Conservation (phyloP, 2,113 vertebrate genomes). For the Scopus umbretta region DNA sequence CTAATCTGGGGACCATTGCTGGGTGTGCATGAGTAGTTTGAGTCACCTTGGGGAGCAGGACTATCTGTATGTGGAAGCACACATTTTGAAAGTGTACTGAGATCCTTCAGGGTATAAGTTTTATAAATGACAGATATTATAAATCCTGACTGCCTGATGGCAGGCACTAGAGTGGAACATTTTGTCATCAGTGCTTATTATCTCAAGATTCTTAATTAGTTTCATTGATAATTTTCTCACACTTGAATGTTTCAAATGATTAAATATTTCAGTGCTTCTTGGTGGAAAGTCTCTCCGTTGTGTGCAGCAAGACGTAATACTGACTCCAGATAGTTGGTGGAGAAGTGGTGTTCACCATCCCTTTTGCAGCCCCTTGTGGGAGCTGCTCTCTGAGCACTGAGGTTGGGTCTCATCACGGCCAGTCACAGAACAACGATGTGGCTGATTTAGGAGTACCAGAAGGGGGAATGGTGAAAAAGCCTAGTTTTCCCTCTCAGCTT, state of each 20-base stretch:
- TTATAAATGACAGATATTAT: conserved; percentile 16
- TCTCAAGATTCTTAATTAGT: conserved; percentile 63
- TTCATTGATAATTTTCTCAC: conserved; percentile 64
- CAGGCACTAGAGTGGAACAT: conserved; percentile 48
- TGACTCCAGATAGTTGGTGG: fast-evolving
- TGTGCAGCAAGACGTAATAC: background rate
- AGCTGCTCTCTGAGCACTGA: background rate
- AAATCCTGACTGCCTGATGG: conserved; percentile 48
- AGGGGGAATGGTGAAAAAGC: background rate
- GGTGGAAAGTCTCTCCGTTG: background rate
- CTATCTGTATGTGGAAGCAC: background rate
- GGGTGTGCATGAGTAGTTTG: background rate
- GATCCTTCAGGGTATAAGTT: background rate
- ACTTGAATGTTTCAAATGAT: conserved; percentile 47
- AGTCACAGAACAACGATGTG: background rate
- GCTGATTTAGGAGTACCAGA: background rate
- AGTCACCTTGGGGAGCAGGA: background rate
- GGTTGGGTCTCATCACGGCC: fast-evolving
- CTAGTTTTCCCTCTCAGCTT: background rate
- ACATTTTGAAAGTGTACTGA: background rate
- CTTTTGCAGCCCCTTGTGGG: background rate
- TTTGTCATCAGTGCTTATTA: conserved; percentile 57
- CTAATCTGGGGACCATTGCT: background rate
- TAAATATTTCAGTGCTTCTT: conserved; percentile 50
- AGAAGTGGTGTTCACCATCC: background rate